Conservation (phyloP, 64 coral and sea anemone genomes). For the Acropora yongei region DNA sequence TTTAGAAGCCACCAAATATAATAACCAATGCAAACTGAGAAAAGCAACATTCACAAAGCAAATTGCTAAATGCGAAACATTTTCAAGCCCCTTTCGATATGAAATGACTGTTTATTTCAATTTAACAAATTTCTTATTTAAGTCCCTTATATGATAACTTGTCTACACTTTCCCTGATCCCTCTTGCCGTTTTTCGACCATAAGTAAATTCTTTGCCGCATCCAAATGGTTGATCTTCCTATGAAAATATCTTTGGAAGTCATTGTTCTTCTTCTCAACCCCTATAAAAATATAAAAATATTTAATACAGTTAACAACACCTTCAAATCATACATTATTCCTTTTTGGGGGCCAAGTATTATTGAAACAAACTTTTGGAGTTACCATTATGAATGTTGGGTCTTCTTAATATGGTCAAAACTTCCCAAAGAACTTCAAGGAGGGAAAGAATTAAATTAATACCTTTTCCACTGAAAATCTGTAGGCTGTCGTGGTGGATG, state of each 20-base stretch:
- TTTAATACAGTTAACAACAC: background rate
- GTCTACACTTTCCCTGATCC: background rate
- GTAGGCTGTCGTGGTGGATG: slow-evolving; percentile 12
- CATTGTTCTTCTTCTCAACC: slow-evolving; percentile 54
- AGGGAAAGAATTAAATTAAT: background rate
- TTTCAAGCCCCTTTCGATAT: no score
- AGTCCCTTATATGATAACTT: no score
- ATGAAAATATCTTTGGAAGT: slow-evolving; percentile 34
- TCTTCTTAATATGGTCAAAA: background rate
- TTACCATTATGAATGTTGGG: background rate
- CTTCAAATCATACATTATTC: background rate
- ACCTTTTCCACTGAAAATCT: slow-evolving; percentile 52
- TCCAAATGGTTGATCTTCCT: slow-evolving; percentile 54
- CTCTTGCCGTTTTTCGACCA: slow-evolving; percentile 51
- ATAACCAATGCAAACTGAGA: no score
- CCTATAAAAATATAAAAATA: slow-evolving; percentile 23
- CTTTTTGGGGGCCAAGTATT: background rate
- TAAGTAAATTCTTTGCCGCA: slow-evolving; percentile 13
- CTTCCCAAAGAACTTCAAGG: background rate
- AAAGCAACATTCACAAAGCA: no score
- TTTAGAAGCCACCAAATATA: no score
- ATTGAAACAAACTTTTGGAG: background rate
- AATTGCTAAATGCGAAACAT: no score
- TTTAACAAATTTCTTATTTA: no score
- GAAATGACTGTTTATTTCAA: no score